Base-by-base conservation (phyloP, 2,113 vertebrate genomes). In the Brevimyrus niger region DNA sequence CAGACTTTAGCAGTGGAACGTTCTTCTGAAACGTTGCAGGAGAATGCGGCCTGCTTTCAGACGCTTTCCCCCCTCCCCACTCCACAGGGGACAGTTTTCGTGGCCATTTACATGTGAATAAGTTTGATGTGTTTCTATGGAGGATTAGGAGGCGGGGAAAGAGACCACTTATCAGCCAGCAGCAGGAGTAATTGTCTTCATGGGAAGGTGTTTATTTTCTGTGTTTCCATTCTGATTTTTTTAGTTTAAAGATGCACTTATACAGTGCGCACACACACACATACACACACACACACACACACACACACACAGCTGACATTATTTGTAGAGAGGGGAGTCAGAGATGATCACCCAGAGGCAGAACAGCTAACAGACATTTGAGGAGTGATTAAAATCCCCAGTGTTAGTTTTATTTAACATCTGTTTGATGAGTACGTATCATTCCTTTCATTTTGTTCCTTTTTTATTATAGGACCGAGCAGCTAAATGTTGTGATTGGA, bases 121-220 rank as follows among this genome's bases (percentile, higher is more conserved):
- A 42, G 35, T 35, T 42, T 80, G 73, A 38, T 42, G 31, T 42
- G 35, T 42, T 38, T 80, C 73, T 80, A 17, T 15, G 73, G 73
- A 84, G 82, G 35, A 19, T 47, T 47, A 93, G 93, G 90, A 92
- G 90, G 35, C 1, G 73, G 94, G 90, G 92, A 93, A 89, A 92
- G 89, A 91, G 88, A 91, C 89, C 88, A 87, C 94, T 95, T 94
- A 94, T 95, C 95, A 92, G 92, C 90, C 87, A 91, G 91, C 89
- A 91, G 90, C 94, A 94, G 94, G 94, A 93, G 93, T 94, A 95
- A 95, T 94, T 94, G 94, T 91, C 89, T 80, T 21, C 92, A 92
- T 6, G 92, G 92, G 92, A 93, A 93, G 92, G 93, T 93, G 91
- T 92, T 90, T 2, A 88, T 91, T 46, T 91, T 84, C 92, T 90